Percentiles rank a stretch among this genome's conserved stretches.
Conservation (phyloP, 2,888 invertebrate species). For the Protodeltote pygarga region DNA sequence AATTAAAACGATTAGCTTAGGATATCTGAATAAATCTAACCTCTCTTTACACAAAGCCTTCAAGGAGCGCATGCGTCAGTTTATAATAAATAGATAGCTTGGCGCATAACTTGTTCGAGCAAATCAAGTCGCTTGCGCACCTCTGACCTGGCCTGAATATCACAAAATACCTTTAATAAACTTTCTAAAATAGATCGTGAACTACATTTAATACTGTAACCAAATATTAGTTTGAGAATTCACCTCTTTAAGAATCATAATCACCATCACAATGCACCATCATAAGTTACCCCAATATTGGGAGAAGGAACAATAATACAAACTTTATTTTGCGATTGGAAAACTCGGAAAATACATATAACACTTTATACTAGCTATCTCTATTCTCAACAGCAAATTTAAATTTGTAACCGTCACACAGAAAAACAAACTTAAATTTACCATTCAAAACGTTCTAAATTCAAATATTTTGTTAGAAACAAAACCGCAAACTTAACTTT, state of each 20-base stretch:
- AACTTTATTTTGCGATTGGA: slow-evolving; percentile 18
- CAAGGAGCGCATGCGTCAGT: too few relatives aligned
- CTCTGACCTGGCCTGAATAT: too few relatives aligned
- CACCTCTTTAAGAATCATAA: slow-evolving; percentile 45
- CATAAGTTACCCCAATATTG: slow-evolving; percentile 50
- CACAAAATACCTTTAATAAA: slow-evolving; percentile 5
- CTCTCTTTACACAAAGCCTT: too few relatives aligned
- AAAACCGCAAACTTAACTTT: slow-evolving; percentile 28
- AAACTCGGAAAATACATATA: slow-evolving; percentile 1
- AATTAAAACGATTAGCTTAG: too few relatives aligned
- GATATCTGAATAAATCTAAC: too few relatives aligned
- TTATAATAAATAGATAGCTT: too few relatives aligned
- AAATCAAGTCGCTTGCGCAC: too few relatives aligned
- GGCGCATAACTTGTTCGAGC: too few relatives aligned
- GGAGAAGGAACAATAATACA: slow-evolving; percentile 19
- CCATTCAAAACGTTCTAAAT: background rate
- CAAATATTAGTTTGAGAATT: slow-evolving; percentile 47
- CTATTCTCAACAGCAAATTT: slow-evolving; percentile 4
- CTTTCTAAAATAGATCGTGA: slow-evolving; percentile 44
- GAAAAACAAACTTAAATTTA: slow-evolving; percentile 31
- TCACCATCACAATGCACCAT: slow-evolving; percentile 44
- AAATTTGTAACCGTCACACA: slow-evolving; percentile 27
- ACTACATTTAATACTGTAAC: slow-evolving; percentile 34
- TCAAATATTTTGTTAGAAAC: background rate
- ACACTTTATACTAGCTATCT: background rate